Base-by-base conservation (phyloP, 2,797 vertebrate species). In the Muscicapa striata region DNA sequence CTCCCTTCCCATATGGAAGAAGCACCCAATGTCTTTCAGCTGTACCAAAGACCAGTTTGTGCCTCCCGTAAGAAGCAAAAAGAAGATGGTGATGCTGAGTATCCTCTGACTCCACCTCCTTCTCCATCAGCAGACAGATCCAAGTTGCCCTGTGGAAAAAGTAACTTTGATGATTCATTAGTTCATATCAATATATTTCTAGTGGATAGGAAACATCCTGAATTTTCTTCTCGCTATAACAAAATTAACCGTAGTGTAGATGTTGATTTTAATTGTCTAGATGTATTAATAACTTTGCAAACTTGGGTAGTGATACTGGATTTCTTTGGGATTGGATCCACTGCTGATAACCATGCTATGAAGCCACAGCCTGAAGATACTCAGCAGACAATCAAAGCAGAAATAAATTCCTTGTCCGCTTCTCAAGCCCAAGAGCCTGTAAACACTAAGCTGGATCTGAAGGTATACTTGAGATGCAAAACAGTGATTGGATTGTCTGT, bases 271-370 rank as follows among this genome's bases (percentile, higher is more conserved):
- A 99, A 99, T 97, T 99, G 99, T 96, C 96, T 99, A 84, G 99
- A 99, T 57, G 98, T 99, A 55, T 96, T 99, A 94, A 99, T 99
- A 95, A 99, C 99, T 3, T 97, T 99, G 76, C 99, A 99, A 94
- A 99, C 99, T 34, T 99, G 99, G 99, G 99, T 99, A 8, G 99
- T 99, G 73, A 99, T 99, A 85, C 97, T 99, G 68, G 99, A 99
- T 97, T 99, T 99, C 95, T 99, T 99, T 97, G 98, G 99, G 29
- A 99, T 99, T 66, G 99, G 99, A 75, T 99, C 99, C 79, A 99
- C 99, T 27, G 99, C 99, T 84, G 99, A 98, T 94, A 99, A 99
- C 96, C 99, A 99, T 41, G 99, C 98, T 7, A 93, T 99, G 96
- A 99, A 97, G 95, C 92, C 96, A 3, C 98, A 97, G 1, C 82